Conservation (phyloP, 2,888 invertebrate species). For the Smittia sp. region DNA sequence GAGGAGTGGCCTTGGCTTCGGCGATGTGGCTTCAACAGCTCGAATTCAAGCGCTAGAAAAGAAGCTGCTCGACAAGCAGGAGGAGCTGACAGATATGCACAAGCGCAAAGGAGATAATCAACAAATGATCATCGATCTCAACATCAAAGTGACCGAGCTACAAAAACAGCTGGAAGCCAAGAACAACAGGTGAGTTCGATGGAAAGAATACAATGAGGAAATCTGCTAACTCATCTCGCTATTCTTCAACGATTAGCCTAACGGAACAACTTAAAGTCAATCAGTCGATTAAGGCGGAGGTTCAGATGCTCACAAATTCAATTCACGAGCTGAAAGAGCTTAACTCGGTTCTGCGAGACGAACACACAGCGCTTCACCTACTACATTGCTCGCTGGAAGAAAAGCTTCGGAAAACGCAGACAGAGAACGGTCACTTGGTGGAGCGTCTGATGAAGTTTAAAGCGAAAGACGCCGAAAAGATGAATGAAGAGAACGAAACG, state of each 20-base stretch:
- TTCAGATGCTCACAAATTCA: conserved; percentile 67
- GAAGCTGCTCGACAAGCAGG: conserved; percentile 81
- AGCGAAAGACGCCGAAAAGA: conserved; percentile 89
- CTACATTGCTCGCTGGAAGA: conserved; percentile 88
- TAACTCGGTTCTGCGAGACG: conserved; percentile 87
- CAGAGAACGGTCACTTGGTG: conserved; percentile 80
- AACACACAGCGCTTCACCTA: conserved; percentile 90
- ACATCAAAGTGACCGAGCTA: conserved; percentile 78
- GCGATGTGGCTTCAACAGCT: conserved; percentile 51
- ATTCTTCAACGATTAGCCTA: conserved; percentile 55
- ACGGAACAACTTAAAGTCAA: conserved; percentile 65
- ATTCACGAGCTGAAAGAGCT: conserved; percentile 75
- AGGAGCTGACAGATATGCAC: conserved; percentile 88
- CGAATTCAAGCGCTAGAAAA: conserved; percentile 76
- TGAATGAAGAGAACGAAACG: conserved; percentile 96
- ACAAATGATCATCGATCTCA: conserved; percentile 89
- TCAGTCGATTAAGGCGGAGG: conserved; percentile 67
- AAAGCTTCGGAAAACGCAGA: conserved; percentile 78
- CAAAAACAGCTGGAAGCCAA: conserved; percentile 71
- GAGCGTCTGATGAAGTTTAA: conserved; percentile 89
- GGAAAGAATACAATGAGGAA: background rate
- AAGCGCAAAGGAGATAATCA: conserved; percentile 87
- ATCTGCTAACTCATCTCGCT: conserved; percentile 13
- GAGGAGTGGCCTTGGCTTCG: conserved; percentile 57
- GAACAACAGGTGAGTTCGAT: conserved; percentile 63